These are phyloP conservation scores for Zygogramma bicolorata DNA, from an alignment of 2,888 invertebrate genomes.

Conservation along the genomic window DNA sequence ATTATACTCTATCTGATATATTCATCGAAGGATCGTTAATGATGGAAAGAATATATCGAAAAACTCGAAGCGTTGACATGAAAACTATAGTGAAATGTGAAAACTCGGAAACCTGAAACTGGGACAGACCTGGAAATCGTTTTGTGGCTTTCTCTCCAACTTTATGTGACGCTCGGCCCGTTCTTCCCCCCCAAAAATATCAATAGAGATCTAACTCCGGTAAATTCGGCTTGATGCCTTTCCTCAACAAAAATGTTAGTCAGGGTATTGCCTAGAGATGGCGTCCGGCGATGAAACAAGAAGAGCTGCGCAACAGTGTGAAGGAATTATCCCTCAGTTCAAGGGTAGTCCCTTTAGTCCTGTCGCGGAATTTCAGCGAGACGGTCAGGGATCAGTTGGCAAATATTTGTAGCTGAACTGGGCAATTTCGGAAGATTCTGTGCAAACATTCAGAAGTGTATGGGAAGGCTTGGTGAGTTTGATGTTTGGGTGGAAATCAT, in stretches of 20 bases:
- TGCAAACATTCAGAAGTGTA: not conserved
- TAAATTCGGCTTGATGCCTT: not conserved
- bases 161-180: not conserved
- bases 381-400: slow-evolving; percentile 46
- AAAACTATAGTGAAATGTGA: too few relatives aligned
- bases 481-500: not conserved
- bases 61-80: too few relatives aligned
- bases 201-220: not conserved
- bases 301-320: slow-evolving; percentile 60
- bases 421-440: slow-evolving; percentile 11
- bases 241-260: not conserved
- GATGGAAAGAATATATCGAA: too few relatives aligned
- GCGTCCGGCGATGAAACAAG: slow-evolving; percentile 25
- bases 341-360: slow-evolving; percentile 58
- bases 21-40: too few relatives aligned
- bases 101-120: too few relatives aligned
- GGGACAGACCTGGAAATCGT: too few relatives aligned
- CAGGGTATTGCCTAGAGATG: not conserved
- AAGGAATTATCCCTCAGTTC: slow-evolving; percentile 55
- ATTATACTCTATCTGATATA: too few relatives aligned
- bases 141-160: not conserved
- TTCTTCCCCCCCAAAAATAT: not conserved
- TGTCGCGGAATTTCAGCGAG: slow-evolving; percentile 55
- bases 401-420: not conserved
- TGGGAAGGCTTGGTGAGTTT: slow-evolving; percentile 10